Base-by-base conservation (phyloP, 64 coral and sea anemone species). In the Platygyra sinensis region DNA sequence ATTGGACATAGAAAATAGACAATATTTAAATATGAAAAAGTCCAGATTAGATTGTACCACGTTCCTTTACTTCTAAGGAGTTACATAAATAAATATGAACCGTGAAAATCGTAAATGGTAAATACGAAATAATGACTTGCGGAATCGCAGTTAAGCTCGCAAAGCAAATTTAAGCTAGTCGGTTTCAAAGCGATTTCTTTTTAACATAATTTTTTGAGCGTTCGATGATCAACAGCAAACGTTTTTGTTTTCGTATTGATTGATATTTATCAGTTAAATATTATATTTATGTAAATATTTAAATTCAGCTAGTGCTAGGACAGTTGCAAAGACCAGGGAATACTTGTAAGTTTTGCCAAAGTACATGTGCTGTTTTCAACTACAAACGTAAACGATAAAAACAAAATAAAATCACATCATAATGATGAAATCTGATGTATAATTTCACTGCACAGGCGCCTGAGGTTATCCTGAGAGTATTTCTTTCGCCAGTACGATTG, bases 221-320 rank as follows among this genome's bases (percentile, higher is more conserved):
- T 24, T 19, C 22, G 20, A 52, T 77, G 20, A 77, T 77, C 16
- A n/a, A n/a, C 42, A 25, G 15, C 71, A 28, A 77, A 62, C 11
- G 28, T 3, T 33, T 62, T 31, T 81, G n/a, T n/a, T 62, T 81
- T 52, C 5, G 16, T 30, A 62, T 29, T 22, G 55, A 33, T 9
- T 81, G 29, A n/a, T 81, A 81, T 81, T 81, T 81, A 81, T 42
- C 57, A 81, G 59, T 55, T 63, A 55, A 81, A 62, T 16, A 17
- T 81, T 81, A 8, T 46, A 81, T 81, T 81, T 81, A 81, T 81
- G 52, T 62, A 62, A 31, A 57, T 80, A 80, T 81, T 80, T 81
- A 36, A 81, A 55, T 16, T 81, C 29, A 63, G 30, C 10, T 29
- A 81, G 55, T 57, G 12, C 54, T 12, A 81, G 2, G 30, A 12